phyloP scores from a whole-genome alignment of 1,140 invertebrate species.

The Eurosta solidaginis region DNA sequence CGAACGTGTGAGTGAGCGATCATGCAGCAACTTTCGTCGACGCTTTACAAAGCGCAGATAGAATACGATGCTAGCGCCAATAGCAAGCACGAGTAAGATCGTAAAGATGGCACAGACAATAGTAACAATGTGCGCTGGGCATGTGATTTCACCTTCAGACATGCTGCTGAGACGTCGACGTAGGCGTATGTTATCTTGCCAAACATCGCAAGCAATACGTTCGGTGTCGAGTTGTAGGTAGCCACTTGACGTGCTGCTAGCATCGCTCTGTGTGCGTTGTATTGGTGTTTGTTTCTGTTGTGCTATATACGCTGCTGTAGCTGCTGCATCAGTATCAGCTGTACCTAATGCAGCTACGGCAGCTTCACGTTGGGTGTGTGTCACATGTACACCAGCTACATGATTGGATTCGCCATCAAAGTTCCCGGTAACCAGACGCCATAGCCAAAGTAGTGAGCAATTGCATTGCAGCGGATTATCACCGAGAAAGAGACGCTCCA shows the following conservation, averaged over 20 bases:
- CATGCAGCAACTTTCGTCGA: slow-evolving; percentile 50
- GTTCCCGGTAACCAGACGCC: slow-evolving; percentile 66
- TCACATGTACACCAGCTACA: slow-evolving; percentile 29
- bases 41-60: slow-evolving; percentile 56
- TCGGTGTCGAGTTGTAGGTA: slow-evolving; percentile 53
- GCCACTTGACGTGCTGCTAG: slow-evolving; percentile 30
- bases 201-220: slow-evolving; percentile 56
- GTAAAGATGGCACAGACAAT: slow-evolving; percentile 58
- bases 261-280: slow-evolving; percentile 36
- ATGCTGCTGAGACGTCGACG: slow-evolving; percentile 46
- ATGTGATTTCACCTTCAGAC: slow-evolving; percentile 57
- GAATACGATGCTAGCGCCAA: slow-evolving; percentile 54
- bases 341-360: slow-evolving; percentile 51
- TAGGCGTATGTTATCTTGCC: slow-evolving; percentile 48
- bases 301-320: slow-evolving; percentile 50
- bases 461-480: slow-evolving; percentile 87
- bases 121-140: slow-evolving; percentile 58
- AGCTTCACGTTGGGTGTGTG: slow-evolving; percentile 42
- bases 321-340: slow-evolving; percentile 40
- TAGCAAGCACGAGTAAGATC: slow-evolving; percentile 50
- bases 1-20: slow-evolving; percentile 45
- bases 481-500: slow-evolving; percentile 72
- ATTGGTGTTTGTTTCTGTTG: slow-evolving; percentile 43
- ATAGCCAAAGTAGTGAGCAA: slow-evolving; percentile 84
- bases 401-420: slow-evolving; percentile 41